Base-by-base conservation (phyloP, 2,888 invertebrate genomes). In the Nomada hirtipes region DNA sequence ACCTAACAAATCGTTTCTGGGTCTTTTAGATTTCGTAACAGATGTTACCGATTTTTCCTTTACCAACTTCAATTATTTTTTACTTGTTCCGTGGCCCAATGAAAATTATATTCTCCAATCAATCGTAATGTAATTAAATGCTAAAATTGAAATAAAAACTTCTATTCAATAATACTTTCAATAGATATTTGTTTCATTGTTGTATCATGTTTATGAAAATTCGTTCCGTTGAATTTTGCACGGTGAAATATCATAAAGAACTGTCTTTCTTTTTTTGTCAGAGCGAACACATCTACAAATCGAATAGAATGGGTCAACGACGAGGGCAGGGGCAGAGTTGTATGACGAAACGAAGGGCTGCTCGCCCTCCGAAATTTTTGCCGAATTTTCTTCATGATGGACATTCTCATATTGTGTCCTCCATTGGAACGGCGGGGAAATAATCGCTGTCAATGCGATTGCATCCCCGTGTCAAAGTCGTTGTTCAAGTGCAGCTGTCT, bases 391-490 rank as follows among this genome's bases (percentile, higher is more conserved):
- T 82, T 74, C 60, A 36, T 83, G 89, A 86, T 71, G 82, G 84
- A 89, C 89, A 82, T 79, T 83, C 80, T 72, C 76, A 63, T 74
- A 89, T 89, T 84, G 82, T 82, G 68, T 69, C 67, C 68, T 55
- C 59, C 68, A 57, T 36, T 81, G 77, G 82, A 89, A 70, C 77
- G 86, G 82, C 89, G 78, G 87, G 71, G 61, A 72, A 82, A 86
- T 89, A 87, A 85, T 83, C 88, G 79, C 71, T 64, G 79, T 71
- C 88, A 79, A 52, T 60, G 70, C 26, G 57, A 71, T 57, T 63
- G 79, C 67, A 82, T 68, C 67, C 82, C 42, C 71, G 13, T 63
- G 63, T 72, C 60, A 61, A 67, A 68, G 64, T 64, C 13, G 26
- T n/a, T 29, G 55, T 23, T 55, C 65, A 55, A 72, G 20, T 57